A percentile compares a stretch with the other conserved stretches of the same genome.
phyloP scores from a whole-genome alignment of 1,140 invertebrate species.

The Antheraea pernyi region DNA sequence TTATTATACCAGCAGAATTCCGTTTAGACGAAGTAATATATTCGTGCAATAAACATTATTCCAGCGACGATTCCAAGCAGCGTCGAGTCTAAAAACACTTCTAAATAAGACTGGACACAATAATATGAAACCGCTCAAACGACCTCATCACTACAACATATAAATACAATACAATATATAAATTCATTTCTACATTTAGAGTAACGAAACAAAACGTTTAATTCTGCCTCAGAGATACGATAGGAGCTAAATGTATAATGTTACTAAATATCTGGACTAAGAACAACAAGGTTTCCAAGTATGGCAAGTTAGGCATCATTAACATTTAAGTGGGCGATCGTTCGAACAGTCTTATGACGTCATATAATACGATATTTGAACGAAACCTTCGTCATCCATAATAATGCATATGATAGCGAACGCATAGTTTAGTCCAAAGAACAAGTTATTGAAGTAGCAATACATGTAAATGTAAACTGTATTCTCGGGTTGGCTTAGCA shows the following conservation, averaged over 20 bases:
- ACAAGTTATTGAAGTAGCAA: neutral
- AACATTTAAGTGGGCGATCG: too few species aligned
- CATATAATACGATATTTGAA: neutral
- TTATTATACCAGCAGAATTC: neutral
- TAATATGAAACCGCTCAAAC: neutral
- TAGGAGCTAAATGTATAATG: neutral
- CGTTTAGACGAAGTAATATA: neutral
- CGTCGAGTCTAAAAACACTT: neutral
- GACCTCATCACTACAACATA: too few species aligned
- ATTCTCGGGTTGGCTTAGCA: neutral
- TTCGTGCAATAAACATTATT: neutral
- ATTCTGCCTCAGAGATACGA: neutral
- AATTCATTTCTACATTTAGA: too few species aligned
- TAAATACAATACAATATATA: too few species aligned
- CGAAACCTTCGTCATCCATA: neutral
- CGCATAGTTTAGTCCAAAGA: neutral
- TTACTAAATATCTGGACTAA: too few species aligned
- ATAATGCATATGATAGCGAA: neutral
- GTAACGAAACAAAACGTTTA: neutral
- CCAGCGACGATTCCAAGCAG: neutral
- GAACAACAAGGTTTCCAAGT: too few species aligned
- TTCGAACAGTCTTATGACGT: neutral
- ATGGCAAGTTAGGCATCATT: too few species aligned
- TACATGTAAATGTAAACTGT: neutral
- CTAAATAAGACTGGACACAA: neutral